phyloP scores from a whole-genome alignment of 2,113 vertebrate genomes.

The Mormyrus iriodes region DNA sequence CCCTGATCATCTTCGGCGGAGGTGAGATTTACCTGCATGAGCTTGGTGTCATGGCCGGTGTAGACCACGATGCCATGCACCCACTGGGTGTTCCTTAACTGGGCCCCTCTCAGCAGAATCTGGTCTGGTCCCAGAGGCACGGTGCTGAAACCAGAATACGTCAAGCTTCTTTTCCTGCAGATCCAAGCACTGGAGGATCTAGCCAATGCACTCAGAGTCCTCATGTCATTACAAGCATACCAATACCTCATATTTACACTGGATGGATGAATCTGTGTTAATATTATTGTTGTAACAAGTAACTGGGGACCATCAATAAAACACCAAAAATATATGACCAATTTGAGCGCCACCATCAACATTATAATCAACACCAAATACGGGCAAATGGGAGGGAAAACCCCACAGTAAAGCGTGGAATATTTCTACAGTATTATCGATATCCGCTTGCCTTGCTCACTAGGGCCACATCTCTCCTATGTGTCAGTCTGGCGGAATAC shows the following conservation, averaged over 20 bases:
- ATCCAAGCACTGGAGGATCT: background rate
- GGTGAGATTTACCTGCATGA: conserved; percentile 81
- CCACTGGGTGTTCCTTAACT: conserved; percentile 96
- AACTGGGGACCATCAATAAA: background rate
- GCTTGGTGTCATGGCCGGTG: conserved; percentile 96
- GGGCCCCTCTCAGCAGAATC: conserved; percentile 91
- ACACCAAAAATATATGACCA: background rate
- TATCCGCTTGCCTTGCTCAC: background rate
- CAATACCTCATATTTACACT: background rate
- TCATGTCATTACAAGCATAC: background rate
- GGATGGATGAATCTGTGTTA: background rate
- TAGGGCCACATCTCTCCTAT: background rate
- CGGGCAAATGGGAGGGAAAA: background rate
- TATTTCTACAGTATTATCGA: background rate
- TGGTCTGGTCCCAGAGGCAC: conserved; percentile 89
- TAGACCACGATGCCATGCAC: conserved; percentile 95
- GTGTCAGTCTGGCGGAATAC: background rate
- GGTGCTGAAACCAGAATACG: conserved; percentile 61
- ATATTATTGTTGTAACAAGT: background rate
- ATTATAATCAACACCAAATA: background rate
- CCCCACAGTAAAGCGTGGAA: background rate
- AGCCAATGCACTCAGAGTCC: background rate
- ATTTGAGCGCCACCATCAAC: background rate
- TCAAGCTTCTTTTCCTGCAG: background rate
- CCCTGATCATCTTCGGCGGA: background rate